Evolutionary conservation across 2,888 invertebrate species (phyloP).

Genomic region (Phragmatobia fuliginosa): DNA sequence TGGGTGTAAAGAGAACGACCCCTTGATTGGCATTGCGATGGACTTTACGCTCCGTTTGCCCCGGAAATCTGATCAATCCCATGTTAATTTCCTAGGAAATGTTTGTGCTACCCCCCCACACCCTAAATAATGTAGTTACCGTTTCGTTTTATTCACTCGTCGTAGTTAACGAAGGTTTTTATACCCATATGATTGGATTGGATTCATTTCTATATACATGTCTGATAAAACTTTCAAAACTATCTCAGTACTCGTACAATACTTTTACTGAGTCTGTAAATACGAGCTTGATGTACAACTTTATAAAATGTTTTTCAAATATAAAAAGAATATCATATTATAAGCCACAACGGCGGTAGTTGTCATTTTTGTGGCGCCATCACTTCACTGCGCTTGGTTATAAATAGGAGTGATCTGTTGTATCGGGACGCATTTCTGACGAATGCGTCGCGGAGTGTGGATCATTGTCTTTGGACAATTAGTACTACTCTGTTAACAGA

Average conservation of each 20-base stretch:
- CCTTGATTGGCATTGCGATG: slow-evolving; percentile 83
- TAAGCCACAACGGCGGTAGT: no score
- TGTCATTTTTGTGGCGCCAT: no score
- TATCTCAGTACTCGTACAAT: no score
- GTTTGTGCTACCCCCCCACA: slow-evolving; percentile 61
- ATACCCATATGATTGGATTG: background rate
- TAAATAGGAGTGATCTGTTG: no score
- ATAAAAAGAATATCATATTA: background rate
- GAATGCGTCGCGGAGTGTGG: no score
- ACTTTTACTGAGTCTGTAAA: no score
- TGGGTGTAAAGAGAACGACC: slow-evolving; percentile 49
- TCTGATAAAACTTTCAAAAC: background rate
- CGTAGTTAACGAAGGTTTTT: slow-evolving; percentile 4
- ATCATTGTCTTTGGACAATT: no score
- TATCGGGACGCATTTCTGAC: no score
- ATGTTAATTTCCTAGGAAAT: slow-evolving; percentile 79
- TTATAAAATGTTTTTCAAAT: background rate
- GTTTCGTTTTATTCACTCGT: slow-evolving; percentile 59
- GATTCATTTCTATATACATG: background rate
- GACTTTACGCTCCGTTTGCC: slow-evolving; percentile 74
- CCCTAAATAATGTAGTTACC: slow-evolving; percentile 65
- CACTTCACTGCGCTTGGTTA: no score
- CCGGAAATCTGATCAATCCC: slow-evolving; percentile 83
- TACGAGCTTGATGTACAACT: no score
- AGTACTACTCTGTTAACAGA: no score